Percentiles rank a stretch among this genome's conserved stretches.
These are phyloP conservation scores for Drosophila bocki DNA, from an alignment of 1,140 invertebrate species.

Conservation along the genomic window DNA sequence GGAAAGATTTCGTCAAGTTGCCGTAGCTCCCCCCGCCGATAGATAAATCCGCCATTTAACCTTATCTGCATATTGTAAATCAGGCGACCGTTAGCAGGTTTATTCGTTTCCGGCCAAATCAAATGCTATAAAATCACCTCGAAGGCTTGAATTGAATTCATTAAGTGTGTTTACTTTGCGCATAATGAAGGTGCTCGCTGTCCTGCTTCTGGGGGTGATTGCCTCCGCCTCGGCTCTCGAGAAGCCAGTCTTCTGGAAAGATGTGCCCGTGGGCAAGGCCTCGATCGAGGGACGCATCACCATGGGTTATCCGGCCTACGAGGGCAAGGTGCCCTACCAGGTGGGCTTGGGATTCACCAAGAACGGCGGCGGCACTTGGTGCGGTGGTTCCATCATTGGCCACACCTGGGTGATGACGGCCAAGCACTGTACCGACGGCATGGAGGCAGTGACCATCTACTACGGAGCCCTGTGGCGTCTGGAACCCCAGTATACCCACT, in stretches of 20 bases:
- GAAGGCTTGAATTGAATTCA: background rate
- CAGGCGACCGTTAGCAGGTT: background rate
- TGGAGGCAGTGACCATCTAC: constrained; percentile 28
- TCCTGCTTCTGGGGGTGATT: constrained; percentile 26
- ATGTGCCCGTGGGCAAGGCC: constrained; percentile 33
- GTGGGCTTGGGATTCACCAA: constrained; percentile 66
- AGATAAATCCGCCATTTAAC: constrained; percentile 2
- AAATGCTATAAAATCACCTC: constrained; percentile 2
- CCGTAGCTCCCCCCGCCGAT: background rate
- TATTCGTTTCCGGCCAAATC: constrained; percentile 10
- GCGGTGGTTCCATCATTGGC: constrained; percentile 87
- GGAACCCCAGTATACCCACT: constrained; percentile 37
- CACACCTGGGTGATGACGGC: constrained; percentile 86
- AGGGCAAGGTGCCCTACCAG: constrained; percentile 85
- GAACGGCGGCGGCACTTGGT: constrained; percentile 85
- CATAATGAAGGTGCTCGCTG: constrained; percentile 24
- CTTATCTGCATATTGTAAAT: constrained; percentile 30
- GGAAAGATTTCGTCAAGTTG: constrained; percentile 13
- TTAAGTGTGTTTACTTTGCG: background rate
- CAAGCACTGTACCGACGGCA: constrained; percentile 59
- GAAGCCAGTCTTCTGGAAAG: constrained; percentile 30
- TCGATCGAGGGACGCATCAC: constrained; percentile 55
- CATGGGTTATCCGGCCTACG: constrained; percentile 53
- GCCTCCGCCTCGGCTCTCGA: constrained; percentile 31
- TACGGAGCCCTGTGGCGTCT: constrained; percentile 37